A percentile compares a stretch with the other conserved stretches of the same genome.
Evolutionary conservation across 2,888 invertebrate species (phyloP).

Genomic region (Drosophila kambysellisi): DNA sequence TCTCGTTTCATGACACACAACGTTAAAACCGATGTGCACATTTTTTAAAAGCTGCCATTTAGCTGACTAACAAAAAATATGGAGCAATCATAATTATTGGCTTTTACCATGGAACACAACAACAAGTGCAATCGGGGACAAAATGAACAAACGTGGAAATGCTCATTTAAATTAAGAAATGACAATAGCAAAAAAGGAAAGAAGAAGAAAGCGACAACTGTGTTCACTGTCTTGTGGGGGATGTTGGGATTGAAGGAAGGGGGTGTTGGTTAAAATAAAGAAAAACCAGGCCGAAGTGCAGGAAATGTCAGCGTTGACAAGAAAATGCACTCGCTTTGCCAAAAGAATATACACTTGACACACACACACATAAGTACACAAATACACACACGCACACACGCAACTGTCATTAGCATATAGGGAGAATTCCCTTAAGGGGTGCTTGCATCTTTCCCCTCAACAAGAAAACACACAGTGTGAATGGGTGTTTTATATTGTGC

Average conservation of each 20-base stretch:
- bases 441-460: slow-evolving; percentile 33
- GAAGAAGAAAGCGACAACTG: slow-evolving; percentile 12
- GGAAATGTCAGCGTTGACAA: slow-evolving; percentile 78
- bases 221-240: not conserved
- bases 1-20: not conserved
- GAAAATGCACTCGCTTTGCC: slow-evolving; percentile 75
- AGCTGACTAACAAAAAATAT: slow-evolving; percentile 48
- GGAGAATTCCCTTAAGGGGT: slow-evolving; percentile 30
- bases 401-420: slow-evolving; percentile 58
- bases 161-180: slow-evolving; percentile 70
- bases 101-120: slow-evolving; percentile 45
- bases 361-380: slow-evolving; percentile 36
- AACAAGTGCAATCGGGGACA: slow-evolving; percentile 10
- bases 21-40: not conserved
- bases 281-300: slow-evolving; percentile 77
- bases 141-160: slow-evolving; percentile 59
- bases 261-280: slow-evolving; percentile 8
- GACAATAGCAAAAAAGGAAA: slow-evolving; percentile 45
- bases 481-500: slow-evolving; percentile 27
- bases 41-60: slow-evolving; percentile 5
- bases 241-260: not conserved
- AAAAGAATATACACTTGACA: slow-evolving; percentile 73
- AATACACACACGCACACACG: slow-evolving; percentile 8
- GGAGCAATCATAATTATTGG: slow-evolving; percentile 65
- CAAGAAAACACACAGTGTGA: slow-evolving; percentile 14